Conservation (phyloP, 2,888 invertebrate genomes). For the Scotopteryx bipunctaria region DNA sequence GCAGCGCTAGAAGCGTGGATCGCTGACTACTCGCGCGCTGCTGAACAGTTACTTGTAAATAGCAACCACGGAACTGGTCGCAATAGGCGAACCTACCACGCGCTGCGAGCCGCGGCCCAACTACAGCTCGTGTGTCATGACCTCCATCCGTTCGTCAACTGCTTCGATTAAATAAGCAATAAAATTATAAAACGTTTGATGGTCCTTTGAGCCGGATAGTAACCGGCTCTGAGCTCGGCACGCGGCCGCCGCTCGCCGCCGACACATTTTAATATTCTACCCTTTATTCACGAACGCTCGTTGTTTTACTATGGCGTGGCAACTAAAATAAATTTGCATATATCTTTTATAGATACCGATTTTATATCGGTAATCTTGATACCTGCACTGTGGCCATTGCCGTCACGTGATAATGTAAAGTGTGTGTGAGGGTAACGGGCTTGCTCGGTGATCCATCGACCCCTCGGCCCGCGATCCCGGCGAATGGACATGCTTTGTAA, state of each 20-base stretch:
- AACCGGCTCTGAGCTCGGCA: constrained; percentile 26
- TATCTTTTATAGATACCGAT: background rate
- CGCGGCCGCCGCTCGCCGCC: background rate
- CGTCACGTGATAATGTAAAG: background rate
- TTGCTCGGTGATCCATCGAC: constrained; percentile 5
- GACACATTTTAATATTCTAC: constrained; percentile 17
- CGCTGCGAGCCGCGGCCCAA: constrained; percentile 34
- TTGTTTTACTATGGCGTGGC: constrained; percentile 8
- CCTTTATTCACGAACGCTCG: constrained; percentile 11
- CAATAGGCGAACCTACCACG: constrained; percentile 29
- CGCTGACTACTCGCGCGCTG: constrained; percentile 59
- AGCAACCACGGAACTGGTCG: constrained; percentile 51
- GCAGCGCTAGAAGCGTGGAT: constrained; percentile 67
- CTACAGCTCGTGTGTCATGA: constrained; percentile 43
- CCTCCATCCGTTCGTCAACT: constrained; percentile 42
- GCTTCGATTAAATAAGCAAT: constrained; percentile 31
- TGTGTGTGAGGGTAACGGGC: constrained; percentile 8
- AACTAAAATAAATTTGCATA: constrained; percentile 19
- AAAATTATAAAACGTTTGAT: constrained; percentile 27
- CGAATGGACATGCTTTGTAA: constrained; percentile 49
- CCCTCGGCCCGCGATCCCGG: constrained; percentile 1
- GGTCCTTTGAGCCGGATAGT: constrained; percentile 34
- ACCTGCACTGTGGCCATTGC: background rate
- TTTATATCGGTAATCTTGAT: constrained; percentile 3
- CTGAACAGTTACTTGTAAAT: constrained; percentile 67